Evolutionary conservation across 2,113 vertebrate genomes (phyloP).

Genomic region (Arizona elegans): DNA sequence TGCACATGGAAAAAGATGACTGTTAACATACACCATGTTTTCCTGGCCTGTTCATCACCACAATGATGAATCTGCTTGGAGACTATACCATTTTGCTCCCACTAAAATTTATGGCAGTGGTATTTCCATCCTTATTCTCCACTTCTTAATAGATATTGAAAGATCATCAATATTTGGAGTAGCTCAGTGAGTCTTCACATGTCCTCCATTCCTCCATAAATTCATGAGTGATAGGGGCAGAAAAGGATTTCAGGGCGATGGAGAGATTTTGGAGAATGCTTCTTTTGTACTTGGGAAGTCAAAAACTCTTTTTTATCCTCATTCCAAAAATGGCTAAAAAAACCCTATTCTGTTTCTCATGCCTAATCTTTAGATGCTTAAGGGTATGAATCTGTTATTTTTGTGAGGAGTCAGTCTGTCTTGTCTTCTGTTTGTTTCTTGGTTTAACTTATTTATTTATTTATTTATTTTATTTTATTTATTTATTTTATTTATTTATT

Average conservation of each 20-base stretch:
- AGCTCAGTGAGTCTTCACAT: neutral
- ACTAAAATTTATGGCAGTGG: neutral
- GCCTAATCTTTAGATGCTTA: neutral
- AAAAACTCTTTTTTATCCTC: neutral
- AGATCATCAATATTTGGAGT: neutral
- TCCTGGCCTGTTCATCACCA: neutral
- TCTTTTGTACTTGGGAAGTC: neutral
- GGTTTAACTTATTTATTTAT: neutral
- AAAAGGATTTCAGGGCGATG: neutral
- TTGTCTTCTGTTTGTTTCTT: neutral
- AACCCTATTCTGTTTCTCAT: neutral
- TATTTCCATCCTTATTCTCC: neutral
- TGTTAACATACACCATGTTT: neutral
- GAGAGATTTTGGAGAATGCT: neutral
- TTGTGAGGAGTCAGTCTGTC: neutral
- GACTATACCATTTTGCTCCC: neutral
- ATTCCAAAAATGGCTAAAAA: neutral
- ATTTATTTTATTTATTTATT: too few species aligned
- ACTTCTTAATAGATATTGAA: neutral
- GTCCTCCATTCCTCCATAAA: neutral
- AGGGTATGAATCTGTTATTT: neutral
- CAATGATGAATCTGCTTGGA: neutral
- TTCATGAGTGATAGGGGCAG: neutral
- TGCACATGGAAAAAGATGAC: neutral
- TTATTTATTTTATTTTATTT: too few species aligned